Evolutionary conservation across 2,888 invertebrate genomes (phyloP).

Genomic region (Nomada ferruginata): DNA sequence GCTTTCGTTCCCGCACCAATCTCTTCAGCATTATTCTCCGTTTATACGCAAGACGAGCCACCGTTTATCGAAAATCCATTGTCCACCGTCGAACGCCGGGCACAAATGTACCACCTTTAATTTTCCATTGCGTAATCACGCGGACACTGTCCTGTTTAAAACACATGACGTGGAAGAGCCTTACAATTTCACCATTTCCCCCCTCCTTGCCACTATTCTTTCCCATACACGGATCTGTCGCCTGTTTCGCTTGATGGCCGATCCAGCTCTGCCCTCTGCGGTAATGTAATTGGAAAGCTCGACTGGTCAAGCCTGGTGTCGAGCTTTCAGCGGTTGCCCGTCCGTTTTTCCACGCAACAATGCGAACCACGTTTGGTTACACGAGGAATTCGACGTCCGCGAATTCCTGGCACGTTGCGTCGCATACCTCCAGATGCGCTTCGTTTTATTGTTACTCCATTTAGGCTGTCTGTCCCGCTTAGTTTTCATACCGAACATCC

Average conservation of each 20-base stretch:
- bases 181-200: neutral
- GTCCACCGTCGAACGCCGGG: neutral
- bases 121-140: constrained; percentile 22
- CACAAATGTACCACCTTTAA: constrained; percentile 19
- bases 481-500: constrained; percentile 1
- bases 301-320: constrained; percentile 23
- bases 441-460: constrained; percentile 38
- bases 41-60: too few relatives aligned
- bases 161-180: constrained; percentile 58
- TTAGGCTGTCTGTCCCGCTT: neutral
- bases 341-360: constrained; percentile 43
- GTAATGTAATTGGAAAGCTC: constrained; percentile 65
- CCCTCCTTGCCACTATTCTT: neutral
- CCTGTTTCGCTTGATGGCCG: constrained; percentile 18
- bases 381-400: constrained; percentile 42
- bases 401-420: constrained; percentile 37
- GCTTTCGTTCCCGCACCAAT: neutral
- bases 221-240: neutral
- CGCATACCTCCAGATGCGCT: constrained; percentile 18
- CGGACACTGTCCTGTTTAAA: constrained; percentile 44
- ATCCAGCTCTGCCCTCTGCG: constrained; percentile 21
- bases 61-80: neutral
- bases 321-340: constrained; percentile 12
- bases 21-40: neutral
- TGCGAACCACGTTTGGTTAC: constrained; percentile 31